Evolutionary conservation across 2,888 invertebrate species (phyloP), one percentile per base, ranked within the genome.

Genomic region (Parnassius smintheus): DNA sequence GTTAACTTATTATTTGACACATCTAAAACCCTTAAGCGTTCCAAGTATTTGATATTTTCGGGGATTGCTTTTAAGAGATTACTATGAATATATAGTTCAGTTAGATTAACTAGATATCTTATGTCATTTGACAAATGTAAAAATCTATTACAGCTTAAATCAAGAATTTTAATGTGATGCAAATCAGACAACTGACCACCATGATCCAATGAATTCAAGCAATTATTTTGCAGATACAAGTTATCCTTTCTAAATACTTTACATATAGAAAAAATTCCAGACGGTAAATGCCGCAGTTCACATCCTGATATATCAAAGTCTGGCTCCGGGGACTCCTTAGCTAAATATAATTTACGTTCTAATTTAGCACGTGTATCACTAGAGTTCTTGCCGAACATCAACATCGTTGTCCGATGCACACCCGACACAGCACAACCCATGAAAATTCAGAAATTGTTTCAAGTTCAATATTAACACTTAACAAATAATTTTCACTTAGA

Each of bases 271-370:
- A 94, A 97, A 61, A 96, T 95, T 66, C 96, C 96, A 65, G 94
- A 91, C 49, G 97, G 97, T 60, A 97, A 94, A 75, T 88, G 93
- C 72, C 93, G 93, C 63, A 97, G 85, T 76, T 94, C 94, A 84
- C 97, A 97, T 69, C 95, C 95, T 7, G 96, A 95, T 66, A 97
- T 82, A 84, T 97, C 97, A 83, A 96, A 97, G 65, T 94, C 92
- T 61, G 95, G 94, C 81, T 96, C 97, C 44, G 97, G 97, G 69
- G 94, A 95, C 86, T 97, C 97, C 72, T 89, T 91, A 13, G 93
- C 93, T 65, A 92, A 75, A 68, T 92, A 92, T 59, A 92, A 70
- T 76, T 92, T 92, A 65, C 92, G 80, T 68, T 92, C 90, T 46
- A 91, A 68, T 68, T 75, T 82, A 52, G 85, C 81, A 67, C 83